phyloP scores from a whole-genome alignment of 2,113 vertebrate species.

The Elaphurus davidianus region DNA sequence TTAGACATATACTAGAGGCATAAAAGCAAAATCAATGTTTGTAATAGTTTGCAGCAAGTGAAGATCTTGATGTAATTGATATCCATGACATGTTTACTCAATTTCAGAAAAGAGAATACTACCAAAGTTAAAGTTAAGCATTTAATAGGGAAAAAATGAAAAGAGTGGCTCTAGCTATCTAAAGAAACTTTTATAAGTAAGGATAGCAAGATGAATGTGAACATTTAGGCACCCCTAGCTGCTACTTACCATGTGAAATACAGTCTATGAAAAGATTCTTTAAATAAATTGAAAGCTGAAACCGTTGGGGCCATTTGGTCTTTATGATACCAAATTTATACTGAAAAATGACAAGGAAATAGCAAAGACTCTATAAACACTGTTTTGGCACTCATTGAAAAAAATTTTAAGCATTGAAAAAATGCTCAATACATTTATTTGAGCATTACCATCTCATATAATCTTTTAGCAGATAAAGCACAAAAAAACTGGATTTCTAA shows the following conservation, averaged over 20 bases:
- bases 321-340: background rate
- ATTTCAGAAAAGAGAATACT: background rate
- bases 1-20: background rate
- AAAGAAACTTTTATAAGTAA: constrained; percentile 15
- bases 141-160: background rate
- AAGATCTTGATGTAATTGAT: background rate
- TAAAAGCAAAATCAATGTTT: constrained; percentile 28
- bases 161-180: background rate
- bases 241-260: background rate
- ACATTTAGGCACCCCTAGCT: background rate
- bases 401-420: background rate
- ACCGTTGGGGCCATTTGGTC: background rate
- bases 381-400: background rate
- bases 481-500: background rate
- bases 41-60: constrained; percentile 2
- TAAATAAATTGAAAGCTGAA: background rate
- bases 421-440: background rate
- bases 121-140: background rate
- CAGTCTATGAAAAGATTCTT: background rate
- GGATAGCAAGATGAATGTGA: background rate
- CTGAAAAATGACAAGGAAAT: background rate
- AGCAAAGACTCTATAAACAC: background rate
- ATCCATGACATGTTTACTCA: background rate
- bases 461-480: background rate
- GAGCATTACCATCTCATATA: background rate